Base-by-base conservation (phyloP, 2,113 vertebrate genomes). In the Otis tarda region DNA sequence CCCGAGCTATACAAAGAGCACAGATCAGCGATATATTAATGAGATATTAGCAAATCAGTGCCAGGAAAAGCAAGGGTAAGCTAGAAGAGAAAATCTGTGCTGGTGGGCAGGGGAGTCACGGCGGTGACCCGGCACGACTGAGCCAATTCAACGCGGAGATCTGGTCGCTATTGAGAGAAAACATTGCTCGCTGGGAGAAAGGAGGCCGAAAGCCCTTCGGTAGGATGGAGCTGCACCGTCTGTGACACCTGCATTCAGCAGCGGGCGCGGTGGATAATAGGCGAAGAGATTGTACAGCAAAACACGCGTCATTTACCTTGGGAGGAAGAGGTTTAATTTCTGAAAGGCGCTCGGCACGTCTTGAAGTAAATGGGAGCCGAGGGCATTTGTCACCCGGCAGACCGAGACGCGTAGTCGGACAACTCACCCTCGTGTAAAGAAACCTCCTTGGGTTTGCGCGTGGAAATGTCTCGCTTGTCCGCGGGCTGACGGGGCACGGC, bases 321-420 rank as follows among this genome's bases (percentile, higher is more conserved):
- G 86, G 30, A 92, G 79, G 82, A 92, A 93, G 90, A 91, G 96
- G 94, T 96, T 96, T 96, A 61, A 90, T 93, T 97, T 93, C 94
- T 90, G 93, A 90, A 92, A 83, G 71, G 83, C 79, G 89, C 79
- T 96, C 63, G 7, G 89, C 87, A 7, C 84, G 45, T 92, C 94
- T 92, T 60, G 76, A 89, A 50, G 77, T 74, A 91, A 87, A 91
- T 52, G 93, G 84, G 87, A 95, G 81, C 90, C 19, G 10, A 87
- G 90, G 95, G 84, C 88, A 11, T 96, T 95, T 94, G 85, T 96
- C 96, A 95, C 87, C 95, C 83, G 90, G 89, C 96, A 90, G 55
- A 83, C 55, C 13, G 95, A 85, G 94, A 49, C 45, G 6, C 0
- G 0, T 25, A 71, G 49, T 81, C 0, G 6, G 50, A 24, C 85